These are phyloP conservation scores for Aphelenchoides bicaudatus DNA, from an alignment of 2,888 invertebrate species.

Conservation along the genomic window DNA sequence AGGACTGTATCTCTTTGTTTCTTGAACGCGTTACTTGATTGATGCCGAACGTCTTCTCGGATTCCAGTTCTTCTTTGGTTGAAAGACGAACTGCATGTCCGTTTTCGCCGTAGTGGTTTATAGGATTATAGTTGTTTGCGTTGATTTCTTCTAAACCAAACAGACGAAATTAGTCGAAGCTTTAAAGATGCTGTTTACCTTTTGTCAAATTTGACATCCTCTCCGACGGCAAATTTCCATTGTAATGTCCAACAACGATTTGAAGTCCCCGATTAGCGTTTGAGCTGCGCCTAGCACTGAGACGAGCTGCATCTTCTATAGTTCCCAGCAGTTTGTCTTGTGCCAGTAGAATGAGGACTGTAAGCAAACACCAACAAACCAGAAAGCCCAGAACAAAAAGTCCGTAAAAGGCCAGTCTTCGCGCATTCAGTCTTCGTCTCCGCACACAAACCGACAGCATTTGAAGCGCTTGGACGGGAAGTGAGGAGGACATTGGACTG, in stretches of 20 bases:
- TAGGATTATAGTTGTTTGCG: constrained; percentile 55
- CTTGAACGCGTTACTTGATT: constrained; percentile 68
- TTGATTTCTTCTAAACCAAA: constrained; percentile 39
- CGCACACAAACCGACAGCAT: constrained; percentile 2
- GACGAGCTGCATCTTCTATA: neutral
- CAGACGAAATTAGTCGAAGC: neutral
- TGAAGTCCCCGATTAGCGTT: constrained; percentile 42
- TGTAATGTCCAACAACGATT: constrained; percentile 60
- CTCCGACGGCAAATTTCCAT: constrained; percentile 58
- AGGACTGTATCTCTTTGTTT: neutral
- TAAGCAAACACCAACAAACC: constrained; percentile 51
- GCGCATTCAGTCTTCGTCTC: constrained; percentile 14
- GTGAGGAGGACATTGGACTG: constrained; percentile 6
- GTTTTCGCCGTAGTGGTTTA: constrained; percentile 74
- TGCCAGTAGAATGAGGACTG: constrained; percentile 48
- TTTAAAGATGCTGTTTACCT: constrained; percentile 38
- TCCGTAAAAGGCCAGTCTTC: constrained; percentile 29
- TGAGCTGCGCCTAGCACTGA: constrained; percentile 15
- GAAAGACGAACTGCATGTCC: constrained; percentile 86
- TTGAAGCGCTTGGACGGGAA: too few relatives aligned
- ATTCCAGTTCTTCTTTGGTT: constrained; percentile 76
- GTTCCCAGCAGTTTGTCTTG: constrained; percentile 44
- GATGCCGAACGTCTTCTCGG: constrained; percentile 91
- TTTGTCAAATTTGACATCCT: constrained; percentile 49
- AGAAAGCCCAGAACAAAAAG: constrained; percentile 46